Conservation (phyloP, 2,113 vertebrate genomes). For the Pithys albifrons region DNA sequence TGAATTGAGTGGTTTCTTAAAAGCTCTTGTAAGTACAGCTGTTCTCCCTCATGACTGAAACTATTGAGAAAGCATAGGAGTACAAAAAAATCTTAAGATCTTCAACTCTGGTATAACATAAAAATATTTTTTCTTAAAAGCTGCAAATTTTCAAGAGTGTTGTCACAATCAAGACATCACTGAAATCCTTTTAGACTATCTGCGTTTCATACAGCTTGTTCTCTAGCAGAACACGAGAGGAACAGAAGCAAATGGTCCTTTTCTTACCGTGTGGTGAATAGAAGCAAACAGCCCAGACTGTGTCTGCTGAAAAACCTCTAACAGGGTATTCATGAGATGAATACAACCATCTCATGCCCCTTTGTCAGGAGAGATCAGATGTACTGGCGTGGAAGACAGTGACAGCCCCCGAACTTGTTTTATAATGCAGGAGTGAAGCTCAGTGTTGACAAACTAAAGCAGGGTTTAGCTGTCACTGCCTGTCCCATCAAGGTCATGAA, state of each 20-base stretch:
- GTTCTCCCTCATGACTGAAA: not conserved
- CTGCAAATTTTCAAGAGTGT: not conserved
- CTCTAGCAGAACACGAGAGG: not conserved
- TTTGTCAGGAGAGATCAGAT: constrained; percentile 35
- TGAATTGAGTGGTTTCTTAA: constrained; percentile 23
- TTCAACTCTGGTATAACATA: not conserved
- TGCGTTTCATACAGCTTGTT: not conserved
- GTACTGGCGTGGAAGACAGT: constrained; percentile 15
- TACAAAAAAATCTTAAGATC: not conserved
- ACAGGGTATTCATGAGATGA: constrained; percentile 50
- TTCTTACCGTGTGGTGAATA: constrained; percentile 30
- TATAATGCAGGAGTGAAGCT: constrained; percentile 23
- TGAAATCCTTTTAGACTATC: not conserved
- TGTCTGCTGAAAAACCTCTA: constrained; percentile 15
- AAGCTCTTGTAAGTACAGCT: constrained; percentile 16
- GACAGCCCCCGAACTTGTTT: constrained; percentile 23
- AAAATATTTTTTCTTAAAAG: not conserved
- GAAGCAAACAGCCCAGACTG: constrained; percentile 9
- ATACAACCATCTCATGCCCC: constrained; percentile 15
- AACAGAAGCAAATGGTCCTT: constrained; percentile 40
- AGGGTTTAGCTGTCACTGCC: not conserved
- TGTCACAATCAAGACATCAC: constrained; percentile 3
- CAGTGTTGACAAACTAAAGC: not conserved
- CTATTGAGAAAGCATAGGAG: not conserved
- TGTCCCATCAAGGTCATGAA: not conserved